These are phyloP conservation scores for Antechinus flavipes DNA, from an alignment of 2,113 vertebrate species.

Conservation along the genomic window DNA sequence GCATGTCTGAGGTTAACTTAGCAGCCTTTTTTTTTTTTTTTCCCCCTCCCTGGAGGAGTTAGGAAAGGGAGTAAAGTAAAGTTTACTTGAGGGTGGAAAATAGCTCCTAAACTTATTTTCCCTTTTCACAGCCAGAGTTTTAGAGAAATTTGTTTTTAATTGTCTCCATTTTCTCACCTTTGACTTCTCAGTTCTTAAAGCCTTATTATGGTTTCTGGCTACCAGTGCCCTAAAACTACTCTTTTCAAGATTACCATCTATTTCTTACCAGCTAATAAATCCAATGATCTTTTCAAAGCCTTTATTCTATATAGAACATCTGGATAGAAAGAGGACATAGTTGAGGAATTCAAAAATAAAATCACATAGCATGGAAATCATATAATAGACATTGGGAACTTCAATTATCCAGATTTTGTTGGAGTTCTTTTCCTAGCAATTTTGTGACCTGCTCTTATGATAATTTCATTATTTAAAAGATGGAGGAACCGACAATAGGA, in stretches of 20 bases:
- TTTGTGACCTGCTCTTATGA: background rate
- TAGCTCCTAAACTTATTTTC: background rate
- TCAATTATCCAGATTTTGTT: background rate
- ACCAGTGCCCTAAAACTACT: background rate
- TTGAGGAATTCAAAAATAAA: background rate
- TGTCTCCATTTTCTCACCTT: background rate
- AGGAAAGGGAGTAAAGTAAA: background rate
- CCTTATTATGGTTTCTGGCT: background rate
- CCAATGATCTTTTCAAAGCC: background rate
- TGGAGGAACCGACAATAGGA: background rate
- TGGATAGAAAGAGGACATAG: background rate
- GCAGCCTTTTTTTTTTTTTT: background rate
- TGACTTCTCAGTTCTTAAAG: background rate
- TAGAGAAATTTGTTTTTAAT: background rate
- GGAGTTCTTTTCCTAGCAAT: background rate
- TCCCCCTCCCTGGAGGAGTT: background rate
- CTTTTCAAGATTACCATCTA: background rate
- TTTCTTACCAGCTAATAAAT: background rate
- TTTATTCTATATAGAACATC: background rate
- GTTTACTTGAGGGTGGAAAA: background rate
- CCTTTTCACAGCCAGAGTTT: background rate
- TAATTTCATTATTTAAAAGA: background rate
- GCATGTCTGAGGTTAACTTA: background rate
- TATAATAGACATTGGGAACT: background rate
- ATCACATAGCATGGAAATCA: background rate